These are phyloP conservation scores for Pyrocephalus nanus DNA, from an alignment of 2,797 vertebrate genomes.

Conservation along the genomic window DNA sequence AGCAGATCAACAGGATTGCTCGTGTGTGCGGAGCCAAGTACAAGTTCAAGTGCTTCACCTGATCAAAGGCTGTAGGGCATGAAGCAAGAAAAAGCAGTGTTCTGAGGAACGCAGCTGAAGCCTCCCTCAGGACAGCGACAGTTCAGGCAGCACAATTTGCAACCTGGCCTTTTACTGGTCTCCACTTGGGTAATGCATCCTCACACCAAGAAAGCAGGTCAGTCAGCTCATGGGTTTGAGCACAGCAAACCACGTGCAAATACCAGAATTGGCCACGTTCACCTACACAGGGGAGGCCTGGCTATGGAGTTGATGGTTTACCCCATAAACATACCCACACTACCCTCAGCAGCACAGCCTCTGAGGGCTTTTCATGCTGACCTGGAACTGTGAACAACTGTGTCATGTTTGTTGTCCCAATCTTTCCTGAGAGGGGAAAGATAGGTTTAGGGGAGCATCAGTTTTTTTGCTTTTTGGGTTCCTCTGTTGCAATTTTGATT, in stretches of 20 bases:
- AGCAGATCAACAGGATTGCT: neutral
- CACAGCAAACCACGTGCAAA: neutral
- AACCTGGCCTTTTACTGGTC: neutral
- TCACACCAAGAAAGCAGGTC: neutral
- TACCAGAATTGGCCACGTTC: neutral
- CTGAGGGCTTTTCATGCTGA: neutral
- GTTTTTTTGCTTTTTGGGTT: neutral
- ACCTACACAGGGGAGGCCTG: neutral
- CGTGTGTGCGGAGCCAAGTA: neutral
- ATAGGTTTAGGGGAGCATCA: neutral
- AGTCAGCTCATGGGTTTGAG: neutral
- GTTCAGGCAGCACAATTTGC: neutral
- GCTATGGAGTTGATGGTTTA: neutral
- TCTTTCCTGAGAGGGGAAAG: neutral
- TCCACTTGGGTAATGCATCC: neutral
- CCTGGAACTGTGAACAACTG: neutral
- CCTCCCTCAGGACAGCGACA: neutral
- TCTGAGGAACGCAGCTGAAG: neutral
- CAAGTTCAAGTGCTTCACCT: neutral
- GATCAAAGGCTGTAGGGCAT: neutral
- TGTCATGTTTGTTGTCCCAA: accelerated
- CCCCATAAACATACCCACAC: neutral
- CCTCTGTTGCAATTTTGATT: neutral
- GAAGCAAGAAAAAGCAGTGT: neutral
- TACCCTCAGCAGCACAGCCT: neutral